Evolutionary conservation across 1,140 invertebrate genomes (phyloP).

Genomic region (Popillia japonica): DNA sequence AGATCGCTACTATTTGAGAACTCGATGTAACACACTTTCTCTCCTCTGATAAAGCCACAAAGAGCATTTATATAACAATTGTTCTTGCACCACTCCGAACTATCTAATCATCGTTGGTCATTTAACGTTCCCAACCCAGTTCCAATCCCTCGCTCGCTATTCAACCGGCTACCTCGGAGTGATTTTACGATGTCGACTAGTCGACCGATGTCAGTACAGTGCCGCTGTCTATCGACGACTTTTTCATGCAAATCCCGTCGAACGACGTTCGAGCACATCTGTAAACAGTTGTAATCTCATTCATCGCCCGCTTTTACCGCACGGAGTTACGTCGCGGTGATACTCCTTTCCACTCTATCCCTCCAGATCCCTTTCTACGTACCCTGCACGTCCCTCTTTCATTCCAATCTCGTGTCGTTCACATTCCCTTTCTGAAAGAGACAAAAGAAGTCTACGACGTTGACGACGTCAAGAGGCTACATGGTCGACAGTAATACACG

Average conservation of each 20-base stretch:
- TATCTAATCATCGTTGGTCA: slow-evolving; percentile 26
- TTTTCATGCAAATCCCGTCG: slow-evolving; percentile 21
- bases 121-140: background rate
- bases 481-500: background rate
- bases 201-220: slow-evolving; percentile 7
- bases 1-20: too few relatives aligned
- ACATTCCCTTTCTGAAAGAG: background rate
- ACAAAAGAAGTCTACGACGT: slow-evolving; percentile 6
- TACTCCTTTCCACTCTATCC: background rate
- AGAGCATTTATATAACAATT: background rate
- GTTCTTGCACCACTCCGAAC: background rate
- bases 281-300: slow-evolving; percentile 34
- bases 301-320: background rate
- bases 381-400: background rate
- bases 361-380: background rate
- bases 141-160: background rate
- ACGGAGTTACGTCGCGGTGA: background rate
- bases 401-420: background rate
- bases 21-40: background rate
- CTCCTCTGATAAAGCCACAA: background rate
- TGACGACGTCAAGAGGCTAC: background rate
- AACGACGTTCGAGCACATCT: slow-evolving; percentile 29
- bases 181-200: slow-evolving; percentile 17
- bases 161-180: too few relatives aligned
- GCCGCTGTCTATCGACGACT: slow-evolving; percentile 23